These are phyloP conservation scores for Prionchulus punctatus DNA, from an alignment of 2,888 invertebrate species.

Conservation along the genomic window DNA sequence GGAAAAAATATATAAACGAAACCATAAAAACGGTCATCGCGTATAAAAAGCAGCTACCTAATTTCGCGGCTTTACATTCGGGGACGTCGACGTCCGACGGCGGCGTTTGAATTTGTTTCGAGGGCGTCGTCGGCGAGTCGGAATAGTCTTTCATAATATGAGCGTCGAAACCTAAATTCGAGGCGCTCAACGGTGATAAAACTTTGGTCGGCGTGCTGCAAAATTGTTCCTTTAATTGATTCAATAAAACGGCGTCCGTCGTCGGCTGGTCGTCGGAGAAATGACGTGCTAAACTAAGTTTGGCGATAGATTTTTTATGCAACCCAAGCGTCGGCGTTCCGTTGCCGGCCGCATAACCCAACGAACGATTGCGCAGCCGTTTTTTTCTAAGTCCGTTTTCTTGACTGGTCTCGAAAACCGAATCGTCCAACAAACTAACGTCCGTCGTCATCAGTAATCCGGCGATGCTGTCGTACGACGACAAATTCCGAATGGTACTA, in stretches of 20 bases:
- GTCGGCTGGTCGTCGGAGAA: not conserved
- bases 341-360: not conserved
- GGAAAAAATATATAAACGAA: too few species aligned
- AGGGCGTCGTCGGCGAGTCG: not conserved
- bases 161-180: not conserved
- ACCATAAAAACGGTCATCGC: too few species aligned
- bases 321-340: too few species aligned
- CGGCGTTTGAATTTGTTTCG: not conserved
- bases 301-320: not conserved
- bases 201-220: too few species aligned
- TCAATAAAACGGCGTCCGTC: not conserved
- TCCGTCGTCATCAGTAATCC: conserved; percentile 42
- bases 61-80: not conserved
- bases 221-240: too few species aligned
- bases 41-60: too few species aligned
- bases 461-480: conserved; percentile 38
- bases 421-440: not conserved
- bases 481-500: not conserved
- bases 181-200: too few species aligned
- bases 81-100: not conserved
- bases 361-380: not conserved
- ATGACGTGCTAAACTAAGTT: too few species aligned
- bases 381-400: not conserved
- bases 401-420: not conserved
- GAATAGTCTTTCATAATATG: not conserved